phyloP scores from a whole-genome alignment of 2,797 vertebrate genomes.

The Muraenolepis orangiensis region DNA sequence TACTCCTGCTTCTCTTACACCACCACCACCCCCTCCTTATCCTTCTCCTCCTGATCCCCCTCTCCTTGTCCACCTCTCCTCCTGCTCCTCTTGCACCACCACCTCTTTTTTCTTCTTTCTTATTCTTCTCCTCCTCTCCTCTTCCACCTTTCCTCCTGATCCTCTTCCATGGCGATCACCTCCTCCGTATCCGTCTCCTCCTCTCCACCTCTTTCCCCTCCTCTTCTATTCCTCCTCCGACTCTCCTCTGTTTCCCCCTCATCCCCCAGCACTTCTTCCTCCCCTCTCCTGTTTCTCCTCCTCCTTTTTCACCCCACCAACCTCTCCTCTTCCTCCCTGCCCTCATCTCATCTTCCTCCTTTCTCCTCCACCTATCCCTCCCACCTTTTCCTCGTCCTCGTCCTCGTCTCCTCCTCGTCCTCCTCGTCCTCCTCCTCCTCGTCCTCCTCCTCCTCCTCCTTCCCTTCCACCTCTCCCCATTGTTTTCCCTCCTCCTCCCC shows the following conservation, averaged over 20 bases:
- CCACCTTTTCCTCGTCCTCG: not conserved
- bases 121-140: not conserved
- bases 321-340: not conserved
- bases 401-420: not conserved
- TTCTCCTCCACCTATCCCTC: slow-evolving; percentile 20
- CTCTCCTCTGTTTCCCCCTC: too few species aligned
- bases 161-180: slow-evolving; percentile 18
- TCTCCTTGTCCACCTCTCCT: not conserved
- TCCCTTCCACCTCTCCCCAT: not conserved
- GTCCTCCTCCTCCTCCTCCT: not conserved
- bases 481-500: not conserved
- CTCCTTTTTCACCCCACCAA: slow-evolving; percentile 6
- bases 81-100: too few species aligned
- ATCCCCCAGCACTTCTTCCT: not conserved
- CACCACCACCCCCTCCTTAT: too few species aligned
- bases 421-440: too few species aligned
- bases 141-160: not conserved
- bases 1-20: too few species aligned
- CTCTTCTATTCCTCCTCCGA: too few species aligned
- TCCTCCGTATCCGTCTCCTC: slow-evolving; percentile 14
- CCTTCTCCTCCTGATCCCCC: not conserved
- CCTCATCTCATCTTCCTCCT: slow-evolving; percentile 26
- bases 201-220: not conserved
- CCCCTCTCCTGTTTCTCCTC: not conserved
- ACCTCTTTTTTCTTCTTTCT: too few species aligned